These are phyloP conservation scores for Trichogramma dendrolimi DNA, from an alignment of 2,888 invertebrate species.

Conservation along the genomic window DNA sequence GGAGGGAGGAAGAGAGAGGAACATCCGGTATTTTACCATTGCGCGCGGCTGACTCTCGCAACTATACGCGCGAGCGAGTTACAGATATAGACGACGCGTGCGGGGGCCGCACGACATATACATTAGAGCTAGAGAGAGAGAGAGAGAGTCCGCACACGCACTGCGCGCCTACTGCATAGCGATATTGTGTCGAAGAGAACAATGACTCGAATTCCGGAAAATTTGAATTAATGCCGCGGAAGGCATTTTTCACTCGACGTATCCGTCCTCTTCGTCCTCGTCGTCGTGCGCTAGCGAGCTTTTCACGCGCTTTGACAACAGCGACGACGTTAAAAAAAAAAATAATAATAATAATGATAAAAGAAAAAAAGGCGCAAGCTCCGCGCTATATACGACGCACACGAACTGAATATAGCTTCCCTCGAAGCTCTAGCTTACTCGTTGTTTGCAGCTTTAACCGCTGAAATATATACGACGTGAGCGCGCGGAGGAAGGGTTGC, in stretches of 20 bases:
- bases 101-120: neutral
- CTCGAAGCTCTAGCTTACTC: neutral
- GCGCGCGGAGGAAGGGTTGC: neutral
- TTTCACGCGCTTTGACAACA: neutral
- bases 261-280: conserved; percentile 18
- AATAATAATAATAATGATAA: neutral
- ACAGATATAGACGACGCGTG: neutral
- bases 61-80: neutral
- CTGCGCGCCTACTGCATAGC: neutral
- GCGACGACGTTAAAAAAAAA: conserved; percentile 4
- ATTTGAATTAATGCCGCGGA: conserved; percentile 27
- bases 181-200: conserved; percentile 22
- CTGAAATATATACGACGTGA: conserved; percentile 15
- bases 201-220: conserved; percentile 25
- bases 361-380: too few relatives aligned
- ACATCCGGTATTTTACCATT: too few relatives aligned
- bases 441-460: conserved; percentile 10
- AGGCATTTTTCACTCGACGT: conserved; percentile 26
- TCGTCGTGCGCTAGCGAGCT: neutral
- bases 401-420: too few relatives aligned
- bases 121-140: neutral
- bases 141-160: neutral
- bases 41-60: neutral
- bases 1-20: neutral
- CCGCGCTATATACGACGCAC: too few relatives aligned